Percentiles rank a stretch among this genome's conserved stretches.
These are phyloP conservation scores for Mechanitis messenoides DNA, from an alignment of 2,888 invertebrate species.

Conservation along the genomic window DNA sequence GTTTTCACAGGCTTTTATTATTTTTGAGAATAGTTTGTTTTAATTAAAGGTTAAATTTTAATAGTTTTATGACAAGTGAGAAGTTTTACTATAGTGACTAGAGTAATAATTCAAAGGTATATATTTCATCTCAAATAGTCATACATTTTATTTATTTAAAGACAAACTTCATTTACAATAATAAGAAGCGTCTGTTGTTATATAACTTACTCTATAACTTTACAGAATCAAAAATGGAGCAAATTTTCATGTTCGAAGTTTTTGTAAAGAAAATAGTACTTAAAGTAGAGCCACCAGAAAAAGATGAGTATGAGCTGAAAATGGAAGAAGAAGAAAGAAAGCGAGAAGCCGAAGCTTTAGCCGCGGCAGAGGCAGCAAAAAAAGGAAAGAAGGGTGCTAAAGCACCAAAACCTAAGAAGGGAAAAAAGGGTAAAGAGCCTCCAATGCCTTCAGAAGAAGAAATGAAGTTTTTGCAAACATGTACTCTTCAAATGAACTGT, in stretches of 20 bases:
- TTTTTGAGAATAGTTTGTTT: too few species aligned
- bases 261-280: slow-evolving; percentile 64
- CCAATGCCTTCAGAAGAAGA: slow-evolving; percentile 66
- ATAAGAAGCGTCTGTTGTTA: neutral
- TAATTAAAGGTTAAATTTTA: neutral
- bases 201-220: neutral
- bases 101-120: too few species aligned
- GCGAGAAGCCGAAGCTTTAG: slow-evolving; percentile 54
- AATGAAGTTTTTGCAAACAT: slow-evolving; percentile 67
- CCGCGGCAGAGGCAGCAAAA: slow-evolving; percentile 49
- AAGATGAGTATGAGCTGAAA: slow-evolving; percentile 65
- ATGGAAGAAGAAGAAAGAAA: slow-evolving; percentile 59
- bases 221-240: slow-evolving; percentile 50
- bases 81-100: too few species aligned
- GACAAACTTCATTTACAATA: too few species aligned
- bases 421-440: slow-evolving; percentile 60
- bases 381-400: slow-evolving; percentile 40
- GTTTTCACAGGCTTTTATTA: too few species aligned
- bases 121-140: too few species aligned
- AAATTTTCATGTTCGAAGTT: slow-evolving; percentile 70
- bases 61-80: neutral
- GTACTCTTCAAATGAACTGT: slow-evolving; percentile 66
- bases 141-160: too few species aligned
- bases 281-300: slow-evolving; percentile 62
- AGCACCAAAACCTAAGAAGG: slow-evolving; percentile 40